phyloP scores from a whole-genome alignment of 2,113 vertebrate genomes.

The Pollimyrus isidori region DNA sequence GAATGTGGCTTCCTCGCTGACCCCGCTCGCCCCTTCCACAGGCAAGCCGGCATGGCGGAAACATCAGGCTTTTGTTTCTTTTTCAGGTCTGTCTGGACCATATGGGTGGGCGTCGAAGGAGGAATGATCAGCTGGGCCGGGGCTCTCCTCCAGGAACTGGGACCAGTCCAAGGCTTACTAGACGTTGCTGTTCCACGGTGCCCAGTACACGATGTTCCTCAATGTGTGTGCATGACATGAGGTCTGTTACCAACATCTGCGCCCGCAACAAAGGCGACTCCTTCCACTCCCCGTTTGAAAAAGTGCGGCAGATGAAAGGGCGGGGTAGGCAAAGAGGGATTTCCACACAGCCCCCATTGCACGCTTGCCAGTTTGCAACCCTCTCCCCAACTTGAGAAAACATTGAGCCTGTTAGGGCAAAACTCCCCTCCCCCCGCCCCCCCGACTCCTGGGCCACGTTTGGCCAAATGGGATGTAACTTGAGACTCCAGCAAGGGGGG shows the following conservation, averaged over 20 bases:
- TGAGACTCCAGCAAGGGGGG: not conserved
- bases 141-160: not conserved
- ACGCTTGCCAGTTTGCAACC: not conserved
- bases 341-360: not conserved
- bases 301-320: not conserved
- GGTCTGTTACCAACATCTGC: not conserved
- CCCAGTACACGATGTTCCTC: not conserved
- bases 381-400: not conserved
- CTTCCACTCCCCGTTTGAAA: not conserved
- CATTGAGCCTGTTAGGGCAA: not conserved
- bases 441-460: not conserved
- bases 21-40: not conserved
- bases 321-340: not conserved
- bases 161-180: not conserved
- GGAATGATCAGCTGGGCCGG: not conserved
- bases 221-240: not conserved
- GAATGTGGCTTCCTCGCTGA: not conserved
- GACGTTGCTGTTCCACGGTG: not conserved
- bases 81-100: not conserved
- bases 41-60: not conserved
- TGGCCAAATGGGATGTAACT: not conserved
- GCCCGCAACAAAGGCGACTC: not conserved
- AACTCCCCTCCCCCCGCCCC: not conserved
- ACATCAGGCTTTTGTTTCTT: not conserved
- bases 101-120: not conserved